Evolutionary conservation across 1,140 invertebrate genomes (phyloP), one percentile per base, ranked within the genome.

Genomic region (Aporrectodea caliginosa): DNA sequence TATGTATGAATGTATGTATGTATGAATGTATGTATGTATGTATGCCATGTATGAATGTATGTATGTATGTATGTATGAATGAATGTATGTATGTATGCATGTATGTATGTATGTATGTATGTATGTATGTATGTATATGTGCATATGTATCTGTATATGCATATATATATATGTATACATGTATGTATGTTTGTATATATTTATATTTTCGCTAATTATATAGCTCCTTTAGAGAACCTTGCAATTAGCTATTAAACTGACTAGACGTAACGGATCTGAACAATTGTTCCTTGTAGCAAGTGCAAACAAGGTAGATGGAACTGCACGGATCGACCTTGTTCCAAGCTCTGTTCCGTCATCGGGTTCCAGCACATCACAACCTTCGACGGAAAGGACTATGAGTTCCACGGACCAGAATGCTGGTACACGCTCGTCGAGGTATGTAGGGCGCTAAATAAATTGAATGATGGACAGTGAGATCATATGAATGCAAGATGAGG

Each of bases 371-470:
- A 74, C 16, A 33, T 74, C 27, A 74, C 73, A 6, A 74, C 73
- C 35, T 74, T 74, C 73, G 73, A 74, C 22, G 73, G 73, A 74
- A 14, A 31, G 31, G 29, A 74, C 33, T 74, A 74, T 33, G 27
- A 30, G 27, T 74, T 74, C 33, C 29, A 32, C 31, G 35, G 30
- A n/a, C 73, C 73, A n/a, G 73, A 32, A 16, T 31, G 33, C 33
- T 22, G 35, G 35, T 74, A 74, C 33, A 33, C 33, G 31, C 35
- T 74, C n/a, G 73, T 33, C 33, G 30, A 74, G 73, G 73, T 74
- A 1, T 32, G 73, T 74, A 33, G 30, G 14, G n/a, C n/a, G n/a
- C n/a, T n/a, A n/a, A n/a, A n/a, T n/a, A n/a, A n/a, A n/a, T n/a
- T n/a, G n/a, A n/a, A n/a, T n/a, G n/a, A n/a, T n/a, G n/a, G n/a